These are phyloP conservation scores for Dendrolimus punctatus DNA, from an alignment of 1,140 invertebrate genomes.

Conservation along the genomic window DNA sequence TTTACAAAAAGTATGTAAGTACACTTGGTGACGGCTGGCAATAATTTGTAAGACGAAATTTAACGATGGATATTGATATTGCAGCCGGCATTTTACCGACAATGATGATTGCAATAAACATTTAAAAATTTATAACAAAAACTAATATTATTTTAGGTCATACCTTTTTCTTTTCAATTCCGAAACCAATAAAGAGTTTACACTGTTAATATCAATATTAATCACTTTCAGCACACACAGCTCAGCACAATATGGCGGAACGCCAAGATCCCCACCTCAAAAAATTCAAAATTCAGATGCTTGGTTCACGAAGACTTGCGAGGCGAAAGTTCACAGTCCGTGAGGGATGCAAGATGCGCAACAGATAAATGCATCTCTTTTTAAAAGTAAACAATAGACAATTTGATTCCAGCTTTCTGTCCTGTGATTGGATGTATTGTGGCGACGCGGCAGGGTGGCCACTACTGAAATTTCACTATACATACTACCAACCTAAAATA, in stretches of 20 bases:
- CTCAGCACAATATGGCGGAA: slow-evolving; percentile 67
- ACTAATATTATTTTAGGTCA: slow-evolving; percentile 42
- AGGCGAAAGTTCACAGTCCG: neutral
- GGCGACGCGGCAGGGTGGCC: slow-evolving; percentile 51
- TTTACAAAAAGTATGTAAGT: no score
- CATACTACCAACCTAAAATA: slow-evolving; percentile 8
- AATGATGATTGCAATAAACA: slow-evolving; percentile 11
- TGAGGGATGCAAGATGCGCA: slow-evolving; percentile 3
- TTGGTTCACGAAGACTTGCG: slow-evolving; percentile 1
- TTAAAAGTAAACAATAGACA: no score
- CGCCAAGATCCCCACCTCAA: slow-evolving; percentile 60
- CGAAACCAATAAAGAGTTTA: slow-evolving; percentile 55
- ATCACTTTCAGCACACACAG: slow-evolving; percentile 65
- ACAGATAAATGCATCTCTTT: neutral
- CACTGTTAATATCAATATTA: slow-evolving; percentile 48
- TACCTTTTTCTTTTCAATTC: slow-evolving; percentile 58
- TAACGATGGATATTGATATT: slow-evolving; percentile 13
- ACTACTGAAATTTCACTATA: slow-evolving; percentile 17
- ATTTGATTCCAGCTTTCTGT: neutral
- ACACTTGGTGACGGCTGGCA: neutral
- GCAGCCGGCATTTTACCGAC: slow-evolving; percentile 17
- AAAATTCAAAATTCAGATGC: slow-evolving; percentile 61
- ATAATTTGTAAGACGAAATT: slow-evolving; percentile 5
- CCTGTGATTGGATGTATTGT: slow-evolving; percentile 43
- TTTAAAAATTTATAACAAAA: slow-evolving; percentile 41